A percentile compares a stretch with the other conserved stretches of the same genome.
Evolutionary conservation across 2,797 vertebrate species (phyloP).

Genomic region (Dendrocincla fuliginosa): DNA sequence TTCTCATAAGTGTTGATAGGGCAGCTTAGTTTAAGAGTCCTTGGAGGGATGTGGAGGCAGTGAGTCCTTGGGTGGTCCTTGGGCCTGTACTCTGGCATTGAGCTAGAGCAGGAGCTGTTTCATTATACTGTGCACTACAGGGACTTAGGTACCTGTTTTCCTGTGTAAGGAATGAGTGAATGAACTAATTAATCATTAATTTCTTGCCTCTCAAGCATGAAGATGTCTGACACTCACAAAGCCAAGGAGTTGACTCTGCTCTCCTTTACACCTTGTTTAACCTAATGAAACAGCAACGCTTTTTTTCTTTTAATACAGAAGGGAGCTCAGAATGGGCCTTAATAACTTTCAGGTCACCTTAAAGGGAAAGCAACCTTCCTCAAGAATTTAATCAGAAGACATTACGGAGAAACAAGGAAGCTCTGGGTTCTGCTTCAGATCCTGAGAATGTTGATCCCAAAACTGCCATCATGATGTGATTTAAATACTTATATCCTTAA

Average conservation of each 20-base stretch:
- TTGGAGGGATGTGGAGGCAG: background rate
- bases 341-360: background rate
- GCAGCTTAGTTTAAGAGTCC: background rate
- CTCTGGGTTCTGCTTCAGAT: background rate
- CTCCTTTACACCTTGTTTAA: conserved; percentile 23
- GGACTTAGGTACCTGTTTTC: background rate
- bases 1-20: rapidly evolving
- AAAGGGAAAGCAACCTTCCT: background rate
- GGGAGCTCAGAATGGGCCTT: background rate
- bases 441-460: background rate
- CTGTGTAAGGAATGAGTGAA: background rate
- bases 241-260: background rate
- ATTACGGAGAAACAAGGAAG: background rate
- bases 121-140: background rate
- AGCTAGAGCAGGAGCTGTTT: background rate
- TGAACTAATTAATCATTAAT: conserved; percentile 52
- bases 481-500: background rate
- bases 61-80: background rate
- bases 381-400: background rate
- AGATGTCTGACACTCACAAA: conserved; percentile 26
- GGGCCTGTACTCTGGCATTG: background rate
- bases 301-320: background rate
- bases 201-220: conserved; percentile 15
- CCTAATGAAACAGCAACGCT: background rate
- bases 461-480: background rate